These are phyloP conservation scores for Chaetodon auriga DNA, from an alignment of 2,113 vertebrate species.

Conservation along the genomic window DNA sequence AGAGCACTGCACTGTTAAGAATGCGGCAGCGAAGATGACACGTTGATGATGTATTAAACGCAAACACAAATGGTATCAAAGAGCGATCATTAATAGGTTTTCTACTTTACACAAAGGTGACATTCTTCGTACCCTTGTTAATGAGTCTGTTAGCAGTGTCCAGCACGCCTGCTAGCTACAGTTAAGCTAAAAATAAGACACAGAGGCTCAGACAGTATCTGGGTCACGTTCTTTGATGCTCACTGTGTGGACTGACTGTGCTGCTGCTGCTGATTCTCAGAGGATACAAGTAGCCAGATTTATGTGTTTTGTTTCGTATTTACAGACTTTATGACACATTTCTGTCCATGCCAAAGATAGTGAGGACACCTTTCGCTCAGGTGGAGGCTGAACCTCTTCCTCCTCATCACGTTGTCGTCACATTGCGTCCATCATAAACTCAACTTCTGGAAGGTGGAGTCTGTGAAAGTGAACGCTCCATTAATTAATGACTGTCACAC, in stretches of 20 bases:
- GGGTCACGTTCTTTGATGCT: slow-evolving; percentile 69
- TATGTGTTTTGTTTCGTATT: not conserved
- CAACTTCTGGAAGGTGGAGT: not conserved
- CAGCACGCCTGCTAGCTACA: slow-evolving; percentile 50
- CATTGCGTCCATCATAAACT: not conserved
- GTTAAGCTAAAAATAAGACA: slow-evolving; percentile 64
- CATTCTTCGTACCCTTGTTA: slow-evolving; percentile 32
- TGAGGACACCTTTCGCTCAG: not conserved
- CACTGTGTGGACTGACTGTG: slow-evolving; percentile 40
- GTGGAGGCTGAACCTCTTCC: not conserved
- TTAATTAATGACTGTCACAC: not conserved
- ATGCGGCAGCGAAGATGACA: too few relatives aligned
- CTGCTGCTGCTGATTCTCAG: slow-evolving; percentile 18
- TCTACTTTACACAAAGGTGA: slow-evolving; percentile 13
- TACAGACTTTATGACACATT: not conserved
- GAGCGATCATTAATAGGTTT: not conserved
- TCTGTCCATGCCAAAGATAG: not conserved
- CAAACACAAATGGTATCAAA: not conserved
- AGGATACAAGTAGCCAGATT: not conserved
- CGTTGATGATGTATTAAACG: not conserved
- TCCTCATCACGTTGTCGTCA: not conserved
- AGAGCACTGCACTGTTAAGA: not conserved
- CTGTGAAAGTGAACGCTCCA: not conserved
- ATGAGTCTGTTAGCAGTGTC: slow-evolving; percentile 46
- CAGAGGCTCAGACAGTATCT: slow-evolving; percentile 55